Evolutionary conservation across 2,113 vertebrate genomes (phyloP), one percentile per base, ranked within the genome.

Genomic region (Eurypyga helias): DNA sequence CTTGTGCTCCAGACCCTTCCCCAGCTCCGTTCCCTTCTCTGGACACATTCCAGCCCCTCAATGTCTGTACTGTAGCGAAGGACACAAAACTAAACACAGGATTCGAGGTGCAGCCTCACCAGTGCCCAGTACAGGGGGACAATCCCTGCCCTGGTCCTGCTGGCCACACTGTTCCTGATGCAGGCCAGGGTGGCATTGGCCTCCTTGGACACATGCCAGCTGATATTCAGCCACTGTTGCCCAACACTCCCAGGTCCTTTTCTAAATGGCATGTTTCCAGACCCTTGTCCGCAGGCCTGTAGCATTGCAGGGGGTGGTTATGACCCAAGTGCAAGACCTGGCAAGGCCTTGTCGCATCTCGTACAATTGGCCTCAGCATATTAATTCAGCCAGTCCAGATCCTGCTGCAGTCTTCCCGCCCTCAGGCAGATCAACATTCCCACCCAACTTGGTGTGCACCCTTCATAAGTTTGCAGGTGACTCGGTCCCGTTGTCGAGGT

Each of bases 401-500:
- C 21, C 10, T 43, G 33, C 43, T n/a, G 21, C 11, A 48, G 65
- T 31, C 45, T 8, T 28, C 13, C 46, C 15, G 8, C 26, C 26
- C 26, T 71, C 69, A 5, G 7, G 49, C 34, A 52, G 36, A 54
- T 41, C 36, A 24, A 55, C 20, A 17, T 24, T 69, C 28, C 26
- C 7, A 1, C 10, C 20, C 49, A 54, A 7, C 36, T 24, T 17
- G 36, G 20, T 25, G 21, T n/a, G n/a, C n/a, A n/a, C n/a, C n/a
- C n/a, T n/a, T n/a, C n/a, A n/a, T n/a, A n/a, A n/a, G n/a, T n/a
- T n/a, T n/a, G n/a, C n/a, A n/a, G n/a, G n/a, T n/a, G n/a, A n/a
- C 31, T 45, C 2, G 1, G 45, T 57, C 4, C 38, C 13, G 23
- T 45, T 4, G 0, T 57, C 38, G 11, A 43, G 23, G n/a, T 43